Evolutionary conservation across 2,797 vertebrate species (phyloP), one percentile per base, ranked within the genome.

Genomic region (Micromesistius poutassou): DNA sequence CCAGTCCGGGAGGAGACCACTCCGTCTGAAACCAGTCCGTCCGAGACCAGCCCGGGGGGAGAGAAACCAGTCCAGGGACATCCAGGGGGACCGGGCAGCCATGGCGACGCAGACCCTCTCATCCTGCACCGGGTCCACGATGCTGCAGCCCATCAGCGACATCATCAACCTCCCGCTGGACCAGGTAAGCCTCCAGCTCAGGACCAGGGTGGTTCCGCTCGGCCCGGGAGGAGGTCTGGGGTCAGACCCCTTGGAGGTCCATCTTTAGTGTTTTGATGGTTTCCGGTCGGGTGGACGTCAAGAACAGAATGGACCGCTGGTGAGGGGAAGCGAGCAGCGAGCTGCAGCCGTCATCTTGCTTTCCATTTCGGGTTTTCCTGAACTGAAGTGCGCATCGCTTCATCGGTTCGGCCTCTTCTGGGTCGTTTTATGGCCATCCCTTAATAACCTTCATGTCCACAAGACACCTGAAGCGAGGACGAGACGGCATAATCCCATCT

Each of bases 141-240:
- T 98, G 84, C 90, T 98, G 91, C 96, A 97, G 93, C 97, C 97
- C 62, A 95, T 98, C 91, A 98, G 97, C 93, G 94, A 96, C 81
- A 96, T 96, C 68, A 94, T 98, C 87, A 96, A 95, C 84, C 95
- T 98, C 83, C 97, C 97, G 10, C 90, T 98, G 79, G 97, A 98
- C 91, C 97, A 98, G 97, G 97, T 97, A 96, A 76, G 87, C 76
- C 78, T 73, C 79, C 8, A 38, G 5, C 9, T 38, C 9, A 38
- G 36, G 36, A 38, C 36, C 33, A 35, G 33, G 36, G 36, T 38
- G 36, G 36, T 8, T 38, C 36, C 8, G 2, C 36, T 38, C 7
- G 36, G 9, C 36, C 36, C 36, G 36, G 36, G 36, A 38, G 36
- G 13, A 13, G 13, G 42, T 46, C 16, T 66, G 7, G 36, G 36